Evolutionary conservation across 2,888 invertebrate genomes (phyloP).

Genomic region (Himalopsyche kuldschensis): DNA sequence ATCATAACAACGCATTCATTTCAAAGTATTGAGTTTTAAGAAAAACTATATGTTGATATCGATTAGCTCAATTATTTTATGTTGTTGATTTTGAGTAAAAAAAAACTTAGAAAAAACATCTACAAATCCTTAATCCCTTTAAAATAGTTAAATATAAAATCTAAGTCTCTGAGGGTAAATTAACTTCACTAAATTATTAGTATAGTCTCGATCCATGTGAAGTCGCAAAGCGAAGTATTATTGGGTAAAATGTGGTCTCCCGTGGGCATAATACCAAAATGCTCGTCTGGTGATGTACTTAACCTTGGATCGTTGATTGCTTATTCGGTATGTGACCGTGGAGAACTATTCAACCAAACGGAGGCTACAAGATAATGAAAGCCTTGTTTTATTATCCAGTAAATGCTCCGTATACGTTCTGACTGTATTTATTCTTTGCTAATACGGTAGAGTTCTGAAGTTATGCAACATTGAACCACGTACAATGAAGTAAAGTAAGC

Average conservation of each 20-base stretch:
- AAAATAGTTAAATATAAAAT: not conserved
- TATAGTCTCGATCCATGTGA: not conserved
- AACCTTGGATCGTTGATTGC: slow-evolving; percentile 9
- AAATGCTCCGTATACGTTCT: not conserved
- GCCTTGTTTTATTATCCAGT: not conserved
- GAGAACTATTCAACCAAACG: not conserved
- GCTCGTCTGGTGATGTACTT: not conserved
- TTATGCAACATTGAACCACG: not conserved
- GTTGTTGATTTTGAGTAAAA: too few species aligned
- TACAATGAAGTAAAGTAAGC: not conserved
- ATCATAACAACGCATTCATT: too few species aligned
- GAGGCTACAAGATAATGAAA: not conserved
- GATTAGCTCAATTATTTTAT: too few species aligned
- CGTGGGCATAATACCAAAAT: not conserved
- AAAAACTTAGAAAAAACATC: too few species aligned
- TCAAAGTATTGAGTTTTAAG: too few species aligned
- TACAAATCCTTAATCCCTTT: too few species aligned
- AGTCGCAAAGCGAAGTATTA: not conserved
- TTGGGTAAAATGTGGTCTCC: not conserved
- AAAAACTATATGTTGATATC: too few species aligned
- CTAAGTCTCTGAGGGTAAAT: not conserved
- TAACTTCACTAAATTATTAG: not conserved
- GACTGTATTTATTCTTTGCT: not conserved
- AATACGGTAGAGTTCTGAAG: not conserved
- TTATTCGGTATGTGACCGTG: slow-evolving; percentile 9